A percentile compares a stretch with the other conserved stretches of the same genome.
phyloP scores from a whole-genome alignment of 2,888 invertebrate genomes.

The Yponomeuta evonymella region DNA sequence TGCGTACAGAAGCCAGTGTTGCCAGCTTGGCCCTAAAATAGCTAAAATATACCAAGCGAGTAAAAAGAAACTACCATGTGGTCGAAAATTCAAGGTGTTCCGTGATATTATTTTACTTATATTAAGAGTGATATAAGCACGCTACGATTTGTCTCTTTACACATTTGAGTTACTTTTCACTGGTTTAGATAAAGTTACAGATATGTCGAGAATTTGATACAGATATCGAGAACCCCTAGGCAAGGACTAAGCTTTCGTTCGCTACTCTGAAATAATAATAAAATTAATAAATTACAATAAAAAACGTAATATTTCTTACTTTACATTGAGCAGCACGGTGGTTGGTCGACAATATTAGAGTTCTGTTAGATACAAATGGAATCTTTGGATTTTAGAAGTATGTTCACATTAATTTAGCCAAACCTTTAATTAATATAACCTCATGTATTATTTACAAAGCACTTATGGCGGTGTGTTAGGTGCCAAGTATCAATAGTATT shows the following conservation, averaged over 20 bases:
- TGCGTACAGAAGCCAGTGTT: constrained; percentile 40
- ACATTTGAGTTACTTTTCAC: neutral
- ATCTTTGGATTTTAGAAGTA: constrained; percentile 24
- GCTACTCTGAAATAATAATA: constrained; percentile 18
- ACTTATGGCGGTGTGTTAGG: neutral
- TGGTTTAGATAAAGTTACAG: neutral
- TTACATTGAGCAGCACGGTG: constrained; percentile 41
- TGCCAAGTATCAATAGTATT: neutral
- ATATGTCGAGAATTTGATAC: constrained; percentile 1
- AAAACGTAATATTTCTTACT: constrained; percentile 26
- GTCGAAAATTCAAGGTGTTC: neutral
- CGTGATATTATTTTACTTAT: constrained; percentile 7
- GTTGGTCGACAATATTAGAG: constrained; percentile 19
- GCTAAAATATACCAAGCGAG: constrained; percentile 22
- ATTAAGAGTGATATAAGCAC: neutral
- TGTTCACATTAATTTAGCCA: neutral
- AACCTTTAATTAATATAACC: neutral
- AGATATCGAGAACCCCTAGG: neutral
- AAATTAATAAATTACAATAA: constrained; percentile 20
- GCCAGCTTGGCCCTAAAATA: constrained; percentile 34
- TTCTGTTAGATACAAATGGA: constrained; percentile 1
- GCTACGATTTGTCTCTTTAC: constrained; percentile 4
- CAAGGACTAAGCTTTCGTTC: neutral
- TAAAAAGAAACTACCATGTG: constrained; percentile 17
- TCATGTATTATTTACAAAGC: constrained; percentile 9